Evolutionary conservation across 2,888 invertebrate species (phyloP).

Genomic region (Neoaliturus tenellus): DNA sequence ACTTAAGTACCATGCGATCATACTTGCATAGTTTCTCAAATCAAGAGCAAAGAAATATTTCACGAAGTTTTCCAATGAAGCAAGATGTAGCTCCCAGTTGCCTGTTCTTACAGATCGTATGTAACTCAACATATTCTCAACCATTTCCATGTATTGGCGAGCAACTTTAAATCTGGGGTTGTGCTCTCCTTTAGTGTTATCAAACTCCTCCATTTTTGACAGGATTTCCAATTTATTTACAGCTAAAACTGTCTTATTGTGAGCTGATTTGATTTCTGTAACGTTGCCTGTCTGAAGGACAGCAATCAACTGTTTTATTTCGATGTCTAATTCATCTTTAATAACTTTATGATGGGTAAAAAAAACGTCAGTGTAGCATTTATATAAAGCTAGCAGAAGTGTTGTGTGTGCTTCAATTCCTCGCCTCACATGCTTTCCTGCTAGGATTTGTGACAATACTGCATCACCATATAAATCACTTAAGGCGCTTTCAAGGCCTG

Average conservation of each 20-base stretch:
- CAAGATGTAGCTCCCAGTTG: slow-evolving; percentile 9
- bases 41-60: slow-evolving; percentile 18
- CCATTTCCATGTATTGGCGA: not conserved
- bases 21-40: slow-evolving; percentile 1
- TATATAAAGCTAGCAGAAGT: not conserved
- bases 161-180: not conserved
- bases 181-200: not conserved
- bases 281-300: not conserved
- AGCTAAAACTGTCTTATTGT: not conserved
- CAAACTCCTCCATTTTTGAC: not conserved
- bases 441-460: not conserved
- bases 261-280: not conserved
- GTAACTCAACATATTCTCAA: not conserved
- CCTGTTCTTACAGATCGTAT: not conserved
- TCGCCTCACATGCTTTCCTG: not conserved
- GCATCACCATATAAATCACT: not conserved
- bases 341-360: not conserved
- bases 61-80: not conserved
- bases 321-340: not conserved
- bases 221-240: not conserved
- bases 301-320: not conserved
- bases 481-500: not conserved
- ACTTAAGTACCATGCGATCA: not conserved
- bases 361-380: not conserved
- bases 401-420: not conserved